Conservation (phyloP, 2,113 vertebrate genomes). For the Lontra canadensis region DNA sequence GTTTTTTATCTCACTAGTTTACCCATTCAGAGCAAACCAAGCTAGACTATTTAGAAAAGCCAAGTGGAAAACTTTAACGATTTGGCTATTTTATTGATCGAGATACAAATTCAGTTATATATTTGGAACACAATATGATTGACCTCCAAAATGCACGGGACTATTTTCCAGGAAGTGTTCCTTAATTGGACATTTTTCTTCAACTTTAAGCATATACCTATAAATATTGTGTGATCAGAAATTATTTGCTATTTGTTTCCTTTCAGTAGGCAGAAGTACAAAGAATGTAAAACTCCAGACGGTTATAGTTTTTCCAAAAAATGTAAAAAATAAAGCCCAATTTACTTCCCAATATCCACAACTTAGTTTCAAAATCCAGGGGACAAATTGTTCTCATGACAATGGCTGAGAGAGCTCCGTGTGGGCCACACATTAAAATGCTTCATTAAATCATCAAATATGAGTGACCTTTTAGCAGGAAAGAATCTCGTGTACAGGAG, state of each 20-base stretch:
- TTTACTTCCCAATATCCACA: not conserved
- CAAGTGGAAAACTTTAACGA: not conserved
- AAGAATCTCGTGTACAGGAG: constrained; percentile 56
- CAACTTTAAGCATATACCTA: not conserved
- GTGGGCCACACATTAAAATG: constrained; percentile 66
- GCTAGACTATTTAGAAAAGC: not conserved
- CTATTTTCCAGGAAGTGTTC: not conserved
- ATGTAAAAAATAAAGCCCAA: not conserved
- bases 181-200: not conserved
- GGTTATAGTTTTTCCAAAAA: not conserved
- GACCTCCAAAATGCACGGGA: not conserved
- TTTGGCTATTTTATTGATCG: not conserved
- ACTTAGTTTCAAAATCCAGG: constrained; percentile 17
- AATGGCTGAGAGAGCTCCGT: constrained; percentile 24
- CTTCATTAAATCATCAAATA: constrained; percentile 69
- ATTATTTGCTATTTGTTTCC: not conserved
- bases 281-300: not conserved
- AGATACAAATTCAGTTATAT: not conserved
- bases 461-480: constrained; percentile 56
- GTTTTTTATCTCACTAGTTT: not conserved
- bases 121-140: not conserved
- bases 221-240: not conserved
- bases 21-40: not conserved
- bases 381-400: constrained; percentile 45
- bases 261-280: not conserved